These are phyloP conservation scores for Drosophila orosa DNA, from an alignment of 1,140 invertebrate species.

Conservation along the genomic window DNA sequence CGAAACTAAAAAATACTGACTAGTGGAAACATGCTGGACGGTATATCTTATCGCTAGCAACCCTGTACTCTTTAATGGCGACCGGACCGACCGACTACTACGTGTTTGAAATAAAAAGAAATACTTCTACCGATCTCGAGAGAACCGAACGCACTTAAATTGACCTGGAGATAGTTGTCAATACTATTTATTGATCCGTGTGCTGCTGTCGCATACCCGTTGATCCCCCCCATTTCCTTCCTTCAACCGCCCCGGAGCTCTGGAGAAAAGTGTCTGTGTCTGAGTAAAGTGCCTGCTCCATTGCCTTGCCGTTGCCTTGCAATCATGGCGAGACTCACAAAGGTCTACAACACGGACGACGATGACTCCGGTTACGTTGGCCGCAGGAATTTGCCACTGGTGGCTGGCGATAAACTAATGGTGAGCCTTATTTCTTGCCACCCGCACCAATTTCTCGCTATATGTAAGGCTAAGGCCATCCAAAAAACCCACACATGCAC, in stretches of 20 bases:
- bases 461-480: conserved; percentile 28
- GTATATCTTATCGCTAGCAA: conserved; percentile 17
- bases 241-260: conserved; percentile 16
- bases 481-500: conserved; percentile 42
- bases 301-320: conserved; percentile 57
- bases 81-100: conserved; percentile 66
- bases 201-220: conserved; percentile 48
- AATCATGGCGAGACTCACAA: conserved; percentile 82
- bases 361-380: conserved; percentile 77
- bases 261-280: conserved; percentile 57
- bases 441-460: conserved; percentile 27
- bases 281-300: conserved; percentile 66
- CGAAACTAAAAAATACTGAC: neutral
- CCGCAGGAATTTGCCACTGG: conserved; percentile 77
- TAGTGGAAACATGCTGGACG: neutral
- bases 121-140: conserved; percentile 59
- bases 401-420: conserved; percentile 80
- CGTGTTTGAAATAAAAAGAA: conserved; percentile 77
- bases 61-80: conserved; percentile 63
- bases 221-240: conserved; percentile 32
- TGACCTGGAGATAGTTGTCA: conserved; percentile 29
- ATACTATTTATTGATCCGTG: conserved; percentile 39
- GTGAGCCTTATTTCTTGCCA: conserved; percentile 44
- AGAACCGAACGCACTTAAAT: conserved; percentile 30
- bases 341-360: conserved; percentile 80